Percentiles rank a stretch among this genome's conserved stretches.
These are phyloP conservation scores for Conus ventricosus DNA, from an alignment of 1,140 invertebrate genomes.

Conservation along the genomic window DNA sequence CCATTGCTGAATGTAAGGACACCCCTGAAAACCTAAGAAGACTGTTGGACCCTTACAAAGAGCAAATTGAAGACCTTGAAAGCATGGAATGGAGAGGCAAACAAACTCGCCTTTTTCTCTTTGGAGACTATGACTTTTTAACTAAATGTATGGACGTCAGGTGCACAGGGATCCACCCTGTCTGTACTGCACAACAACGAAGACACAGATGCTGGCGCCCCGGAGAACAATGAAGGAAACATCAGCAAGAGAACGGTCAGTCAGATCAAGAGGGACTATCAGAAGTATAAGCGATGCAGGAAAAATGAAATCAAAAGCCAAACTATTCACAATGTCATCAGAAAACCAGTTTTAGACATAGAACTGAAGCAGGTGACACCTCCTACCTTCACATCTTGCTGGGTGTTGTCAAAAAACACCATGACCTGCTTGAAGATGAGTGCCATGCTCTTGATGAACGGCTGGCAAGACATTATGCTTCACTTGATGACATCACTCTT, in stretches of 20 bases:
- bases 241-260: neutral
- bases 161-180: slow-evolving; percentile 9
- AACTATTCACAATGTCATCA: slow-evolving; percentile 17
- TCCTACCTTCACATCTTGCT: slow-evolving; percentile 38
- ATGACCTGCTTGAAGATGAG: slow-evolving; percentile 21
- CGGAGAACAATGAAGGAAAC: neutral
- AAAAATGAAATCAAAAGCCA: neutral
- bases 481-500: neutral
- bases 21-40: neutral
- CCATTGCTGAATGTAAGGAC: slow-evolving; percentile 16
- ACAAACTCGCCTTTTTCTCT: slow-evolving; percentile 6
- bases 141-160: slow-evolving; percentile 30
- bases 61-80: neutral
- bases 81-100: slow-evolving; percentile 15
- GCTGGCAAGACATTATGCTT: neutral
- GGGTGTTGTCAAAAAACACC: slow-evolving; percentile 30
- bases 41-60: neutral
- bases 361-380: slow-evolving; percentile 19
- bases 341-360: slow-evolving; percentile 14
- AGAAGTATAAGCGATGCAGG: neutral
- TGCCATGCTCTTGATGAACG: neutral
- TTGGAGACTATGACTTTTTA: slow-evolving; percentile 32
- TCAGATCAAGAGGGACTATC: neutral
- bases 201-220: neutral
- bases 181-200: neutral